Conservation (phyloP, 2,888 invertebrate genomes). For the Sinelater perroti region DNA sequence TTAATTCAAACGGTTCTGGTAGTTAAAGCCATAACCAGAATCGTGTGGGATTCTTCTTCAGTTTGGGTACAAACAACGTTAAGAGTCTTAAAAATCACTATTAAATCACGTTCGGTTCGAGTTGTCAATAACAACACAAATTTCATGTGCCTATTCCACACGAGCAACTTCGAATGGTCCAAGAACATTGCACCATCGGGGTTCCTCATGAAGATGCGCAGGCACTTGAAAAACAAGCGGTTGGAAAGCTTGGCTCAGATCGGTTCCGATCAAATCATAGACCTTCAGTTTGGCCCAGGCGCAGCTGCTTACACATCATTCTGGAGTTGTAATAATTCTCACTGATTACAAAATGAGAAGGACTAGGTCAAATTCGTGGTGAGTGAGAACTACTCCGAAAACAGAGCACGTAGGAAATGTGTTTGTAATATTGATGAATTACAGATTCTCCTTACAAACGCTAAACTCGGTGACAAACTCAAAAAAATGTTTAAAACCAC, state of each 20-base stretch:
- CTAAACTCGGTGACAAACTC: constrained; percentile 78
- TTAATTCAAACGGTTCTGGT: too few species aligned
- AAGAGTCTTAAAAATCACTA: too few species aligned
- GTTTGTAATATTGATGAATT: constrained; percentile 67
- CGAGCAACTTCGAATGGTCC: constrained; percentile 97
- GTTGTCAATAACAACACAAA: constrained; percentile 97
- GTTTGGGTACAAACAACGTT: too few species aligned
- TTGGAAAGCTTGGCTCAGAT: constrained; percentile 86
- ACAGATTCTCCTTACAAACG: constrained; percentile 66
- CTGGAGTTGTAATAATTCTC: constrained; percentile 93
- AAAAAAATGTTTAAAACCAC: constrained; percentile 85
- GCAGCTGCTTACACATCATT: constrained; percentile 96
- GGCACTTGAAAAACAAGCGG: constrained; percentile 95
- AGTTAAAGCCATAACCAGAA: too few species aligned
- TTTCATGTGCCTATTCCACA: constrained; percentile 89
- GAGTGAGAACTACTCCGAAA: constrained; percentile 87
- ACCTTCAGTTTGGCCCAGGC: constrained; percentile 93
- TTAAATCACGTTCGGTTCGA: too few species aligned
- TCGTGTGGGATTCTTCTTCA: too few species aligned
- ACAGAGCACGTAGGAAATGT: constrained; percentile 74
- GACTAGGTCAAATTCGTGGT: constrained; percentile 92
- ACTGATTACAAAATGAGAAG: constrained; percentile 91
- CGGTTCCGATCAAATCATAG: constrained; percentile 92
- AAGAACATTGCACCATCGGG: constrained; percentile 95
- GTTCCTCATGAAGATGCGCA: constrained; percentile 98